A percentile compares a stretch with the other conserved stretches of the same genome.
Conservation (phyloP, 1,140 invertebrate genomes). For the Ceratosolen solmsi region DNA sequence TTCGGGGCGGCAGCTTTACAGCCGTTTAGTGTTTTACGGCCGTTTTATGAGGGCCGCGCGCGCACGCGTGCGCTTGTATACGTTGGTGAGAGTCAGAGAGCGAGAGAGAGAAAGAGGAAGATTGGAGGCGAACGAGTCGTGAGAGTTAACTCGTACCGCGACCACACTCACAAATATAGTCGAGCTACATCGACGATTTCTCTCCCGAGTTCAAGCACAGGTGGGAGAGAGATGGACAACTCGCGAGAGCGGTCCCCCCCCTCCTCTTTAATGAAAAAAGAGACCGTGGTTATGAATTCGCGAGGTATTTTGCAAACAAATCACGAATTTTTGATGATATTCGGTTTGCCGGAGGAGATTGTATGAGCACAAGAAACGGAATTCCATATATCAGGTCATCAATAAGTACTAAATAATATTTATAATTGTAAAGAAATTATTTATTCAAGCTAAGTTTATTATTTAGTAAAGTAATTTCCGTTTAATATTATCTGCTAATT, state of each 20-base stretch:
- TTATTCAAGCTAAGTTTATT: too few species aligned
- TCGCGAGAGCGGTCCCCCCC: neutral
- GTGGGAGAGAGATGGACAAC: neutral
- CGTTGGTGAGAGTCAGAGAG: neutral
- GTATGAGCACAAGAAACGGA: too few species aligned
- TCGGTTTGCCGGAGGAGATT: too few species aligned
- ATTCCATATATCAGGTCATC: too few species aligned
- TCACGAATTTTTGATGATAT: too few species aligned
- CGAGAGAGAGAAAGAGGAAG: constrained; percentile 12
- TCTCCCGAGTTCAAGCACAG: neutral
- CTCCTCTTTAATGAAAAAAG: neutral
- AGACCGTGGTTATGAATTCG: neutral
- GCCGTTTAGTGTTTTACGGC: constrained; percentile 74
- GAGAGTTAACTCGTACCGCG: constrained; percentile 33
- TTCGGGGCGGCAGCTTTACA: constrained; percentile 73
- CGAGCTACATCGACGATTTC: constrained; percentile 40
- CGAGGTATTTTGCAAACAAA: neutral
- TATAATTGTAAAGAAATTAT: too few species aligned
- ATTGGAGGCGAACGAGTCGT: constrained; percentile 20
- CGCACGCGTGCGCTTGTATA: neutral
- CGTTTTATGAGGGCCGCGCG: constrained; percentile 72
- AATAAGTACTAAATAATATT: too few species aligned
- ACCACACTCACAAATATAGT: constrained; percentile 50
- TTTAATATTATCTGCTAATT: too few species aligned
- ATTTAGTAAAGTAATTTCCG: too few species aligned